These are phyloP conservation scores for Lampropteryx suffumata DNA, from an alignment of 2,888 invertebrate species.

Conservation along the genomic window DNA sequence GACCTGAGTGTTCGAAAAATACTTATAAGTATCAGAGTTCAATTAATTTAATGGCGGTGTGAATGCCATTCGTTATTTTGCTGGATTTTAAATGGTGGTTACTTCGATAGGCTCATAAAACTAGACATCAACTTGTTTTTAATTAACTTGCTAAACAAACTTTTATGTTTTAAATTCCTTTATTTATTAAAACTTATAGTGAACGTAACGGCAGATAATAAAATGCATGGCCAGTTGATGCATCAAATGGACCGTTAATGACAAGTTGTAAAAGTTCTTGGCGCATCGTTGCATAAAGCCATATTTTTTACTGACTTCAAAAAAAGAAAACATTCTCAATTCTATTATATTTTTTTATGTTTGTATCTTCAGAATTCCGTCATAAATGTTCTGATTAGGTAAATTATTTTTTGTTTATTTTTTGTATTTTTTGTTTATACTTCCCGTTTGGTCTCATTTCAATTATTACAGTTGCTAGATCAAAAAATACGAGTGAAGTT, in stretches of 20 bases:
- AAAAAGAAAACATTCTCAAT: too few relatives aligned
- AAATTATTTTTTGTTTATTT: too few relatives aligned
- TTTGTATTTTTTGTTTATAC: too few relatives aligned
- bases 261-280: not conserved
- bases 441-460: too few relatives aligned
- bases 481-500: too few relatives aligned
- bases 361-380: too few relatives aligned
- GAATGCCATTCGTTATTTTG: conserved; percentile 2
- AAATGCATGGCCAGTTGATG: not conserved
- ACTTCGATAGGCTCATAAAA: conserved; percentile 6
- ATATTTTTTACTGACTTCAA: too few relatives aligned
- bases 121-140: conserved; percentile 28
- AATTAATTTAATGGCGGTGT: conserved; percentile 13
- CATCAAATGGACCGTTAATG: not conserved
- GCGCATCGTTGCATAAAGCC: too few relatives aligned
- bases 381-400: too few relatives aligned
- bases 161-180: not conserved
- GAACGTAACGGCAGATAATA: not conserved
- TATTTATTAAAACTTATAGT: not conserved
- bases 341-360: too few relatives aligned
- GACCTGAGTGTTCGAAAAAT: conserved; percentile 7
- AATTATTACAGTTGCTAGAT: too few relatives aligned
- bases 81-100: not conserved
- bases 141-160: conserved; percentile 6
- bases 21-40: conserved; percentile 7